Base-by-base conservation (phyloP, 2,888 invertebrate genomes). In the Scaptomyza tumidula region DNA sequence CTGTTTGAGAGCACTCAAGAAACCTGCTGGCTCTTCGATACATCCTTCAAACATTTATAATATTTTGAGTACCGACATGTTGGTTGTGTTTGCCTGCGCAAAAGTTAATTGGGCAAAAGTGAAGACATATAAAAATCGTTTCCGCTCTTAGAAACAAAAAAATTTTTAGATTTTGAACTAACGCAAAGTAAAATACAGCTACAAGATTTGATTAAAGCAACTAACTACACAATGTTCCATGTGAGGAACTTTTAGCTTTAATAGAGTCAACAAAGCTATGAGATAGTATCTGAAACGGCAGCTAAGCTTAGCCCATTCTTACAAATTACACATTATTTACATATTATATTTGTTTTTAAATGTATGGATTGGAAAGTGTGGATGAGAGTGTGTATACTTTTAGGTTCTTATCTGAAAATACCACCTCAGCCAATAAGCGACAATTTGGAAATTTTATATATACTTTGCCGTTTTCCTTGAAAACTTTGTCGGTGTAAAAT, bases 351-450 rank as follows among this genome's bases (percentile, higher is more conserved):
- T 44, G 43, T n/a, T 43, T 44, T 62, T 67, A 53, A 56, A 14
- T 56, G 59, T 31, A 41, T 16, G 37, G 13, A 19, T 16, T 11
- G 9, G 55, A 46, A 50, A 58, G 62, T 24, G 43, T 33, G 33
- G 33, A 27, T 19, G 19, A 19, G 19, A 19, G 19, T 19, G 2
- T 19, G 19, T 1, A 19, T 19, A 19, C n/a, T 10, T 39, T 39
- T 54, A 27, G 56, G 59, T 3, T 31, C 70, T 79, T 79, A 85
- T 82, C 82, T 80, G 61, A 75, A 79, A 77, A 85, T 77, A 85
- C 65, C 69, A 77, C 75, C 69, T 79, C 68, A 70, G 52, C 61
- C 58, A 55, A 45, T 49, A 41, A 71, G 54, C 58, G 58, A 46
- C 68, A 80, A 85, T 85, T 85, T 72, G 59, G 48, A 54, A 72